phyloP scores from a whole-genome alignment of 2,888 invertebrate species.

The Polydesmus complanatus region DNA sequence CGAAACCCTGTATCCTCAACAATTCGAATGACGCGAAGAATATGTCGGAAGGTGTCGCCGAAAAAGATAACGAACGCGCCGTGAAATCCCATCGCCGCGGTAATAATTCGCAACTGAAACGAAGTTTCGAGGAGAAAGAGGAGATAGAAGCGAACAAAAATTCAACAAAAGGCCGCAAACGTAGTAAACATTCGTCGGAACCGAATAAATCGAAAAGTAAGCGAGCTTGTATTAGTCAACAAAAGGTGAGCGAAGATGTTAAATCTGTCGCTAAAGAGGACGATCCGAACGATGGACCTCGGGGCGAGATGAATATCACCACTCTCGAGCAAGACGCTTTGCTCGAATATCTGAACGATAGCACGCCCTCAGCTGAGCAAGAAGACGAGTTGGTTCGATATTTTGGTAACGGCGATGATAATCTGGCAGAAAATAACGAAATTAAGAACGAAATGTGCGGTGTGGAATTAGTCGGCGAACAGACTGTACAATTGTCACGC shows the following conservation, averaged over 20 bases:
- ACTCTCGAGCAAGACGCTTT: constrained; percentile 44
- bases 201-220: not conserved
- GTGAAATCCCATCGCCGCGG: not conserved
- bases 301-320: constrained; percentile 21
- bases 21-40: not conserved
- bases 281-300: not conserved
- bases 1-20: constrained; percentile 40
- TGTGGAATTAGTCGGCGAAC: constrained; percentile 16
- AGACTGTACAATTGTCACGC: constrained; percentile 47
- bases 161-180: constrained; percentile 1
- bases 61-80: not conserved
- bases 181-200: not conserved
- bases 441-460: constrained; percentile 18
- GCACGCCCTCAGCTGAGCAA: constrained; percentile 52
- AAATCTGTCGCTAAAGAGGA: not conserved
- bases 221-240: not conserved
- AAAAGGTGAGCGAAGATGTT: not conserved
- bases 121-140: not conserved
- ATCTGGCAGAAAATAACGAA: not conserved
- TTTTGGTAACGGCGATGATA: constrained; percentile 45
- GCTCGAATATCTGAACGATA: constrained; percentile 64
- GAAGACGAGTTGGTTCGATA: constrained; percentile 74
- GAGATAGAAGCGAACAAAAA: not conserved
- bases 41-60: not conserved
- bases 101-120: not conserved